These are phyloP conservation scores for Chrysaora quinquecirrha DNA, from an alignment of 30 jellyfish, hydroid and myxozoan genomes.

Conservation along the genomic window DNA sequence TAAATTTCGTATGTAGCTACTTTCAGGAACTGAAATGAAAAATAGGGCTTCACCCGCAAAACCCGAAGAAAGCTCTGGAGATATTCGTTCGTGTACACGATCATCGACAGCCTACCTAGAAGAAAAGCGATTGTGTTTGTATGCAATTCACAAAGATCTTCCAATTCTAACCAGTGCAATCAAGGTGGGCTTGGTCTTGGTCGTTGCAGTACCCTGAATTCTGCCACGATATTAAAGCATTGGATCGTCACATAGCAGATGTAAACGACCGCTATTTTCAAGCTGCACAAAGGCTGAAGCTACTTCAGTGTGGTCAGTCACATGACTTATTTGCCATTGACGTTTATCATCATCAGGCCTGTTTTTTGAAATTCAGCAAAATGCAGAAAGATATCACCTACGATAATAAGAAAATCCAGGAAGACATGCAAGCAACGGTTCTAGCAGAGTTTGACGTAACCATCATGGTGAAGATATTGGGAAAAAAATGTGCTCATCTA, in stretches of 20 bases:
- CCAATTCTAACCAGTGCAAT: slow-evolving; percentile 2
- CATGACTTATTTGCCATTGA: not conserved
- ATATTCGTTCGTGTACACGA: too few relatives aligned
- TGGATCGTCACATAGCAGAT: not conserved
- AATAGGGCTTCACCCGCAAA: not conserved
- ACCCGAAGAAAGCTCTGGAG: not conserved
- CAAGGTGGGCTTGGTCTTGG: not conserved
- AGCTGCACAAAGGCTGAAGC: not conserved
- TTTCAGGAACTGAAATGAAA: not conserved
- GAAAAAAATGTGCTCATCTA: too few relatives aligned
- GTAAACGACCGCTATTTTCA: not conserved
- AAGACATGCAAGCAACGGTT: not conserved
- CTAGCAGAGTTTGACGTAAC: not conserved
- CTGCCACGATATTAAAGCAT: not conserved
- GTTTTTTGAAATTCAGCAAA: too few relatives aligned
- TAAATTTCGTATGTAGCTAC: not conserved
- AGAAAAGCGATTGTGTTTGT: not conserved
- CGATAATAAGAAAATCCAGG: not conserved
- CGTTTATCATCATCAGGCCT: not conserved
- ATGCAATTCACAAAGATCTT: not conserved
- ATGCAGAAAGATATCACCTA: not conserved
- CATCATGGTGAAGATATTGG: too few relatives aligned
- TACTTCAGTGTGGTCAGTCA: not conserved
- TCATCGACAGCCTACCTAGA: not conserved
- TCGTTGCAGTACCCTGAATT: not conserved